Evolutionary conservation across 1,140 invertebrate species (phyloP).

Genomic region (Leptonema lineaticorne): DNA sequence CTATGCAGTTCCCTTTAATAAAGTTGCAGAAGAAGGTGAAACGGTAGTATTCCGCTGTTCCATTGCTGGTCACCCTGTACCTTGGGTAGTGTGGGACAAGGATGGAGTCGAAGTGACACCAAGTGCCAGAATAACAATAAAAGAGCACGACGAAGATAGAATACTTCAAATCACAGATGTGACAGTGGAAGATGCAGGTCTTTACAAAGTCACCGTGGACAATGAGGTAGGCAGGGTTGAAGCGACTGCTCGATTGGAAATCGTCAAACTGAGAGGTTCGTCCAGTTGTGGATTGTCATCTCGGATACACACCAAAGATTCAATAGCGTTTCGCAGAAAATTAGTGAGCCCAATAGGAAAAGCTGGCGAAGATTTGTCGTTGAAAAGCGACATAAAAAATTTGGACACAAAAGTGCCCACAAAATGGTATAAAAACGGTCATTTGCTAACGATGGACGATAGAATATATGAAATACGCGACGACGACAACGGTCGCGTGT

Average conservation of each 20-base stretch:
- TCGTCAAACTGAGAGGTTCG: constrained; percentile 63
- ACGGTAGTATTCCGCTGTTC: constrained; percentile 76
- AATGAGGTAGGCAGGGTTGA: constrained; percentile 81
- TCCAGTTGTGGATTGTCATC: constrained; percentile 49
- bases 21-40: constrained; percentile 80
- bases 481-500: constrained; percentile 42
- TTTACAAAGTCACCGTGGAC: constrained; percentile 78
- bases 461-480: constrained; percentile 45
- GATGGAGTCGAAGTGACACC: constrained; percentile 67
- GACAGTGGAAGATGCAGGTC: constrained; percentile 73
- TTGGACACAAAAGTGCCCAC: constrained; percentile 58
- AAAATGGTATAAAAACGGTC: constrained; percentile 64
- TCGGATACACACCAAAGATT: constrained; percentile 42
- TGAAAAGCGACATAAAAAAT: constrained; percentile 60
- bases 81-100: constrained; percentile 81
- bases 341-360: constrained; percentile 51
- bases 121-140: constrained; percentile 65
- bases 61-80: constrained; percentile 72
- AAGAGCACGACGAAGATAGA: constrained; percentile 73
- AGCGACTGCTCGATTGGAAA: constrained; percentile 76
- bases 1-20: constrained; percentile 83
- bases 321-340: constrained; percentile 49
- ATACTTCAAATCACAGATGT: constrained; percentile 79
- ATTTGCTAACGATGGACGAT: constrained; percentile 44
- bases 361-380: constrained; percentile 57